Base-by-base conservation (phyloP, 2,888 invertebrate species). In the Trissolcus brochymenae region DNA sequence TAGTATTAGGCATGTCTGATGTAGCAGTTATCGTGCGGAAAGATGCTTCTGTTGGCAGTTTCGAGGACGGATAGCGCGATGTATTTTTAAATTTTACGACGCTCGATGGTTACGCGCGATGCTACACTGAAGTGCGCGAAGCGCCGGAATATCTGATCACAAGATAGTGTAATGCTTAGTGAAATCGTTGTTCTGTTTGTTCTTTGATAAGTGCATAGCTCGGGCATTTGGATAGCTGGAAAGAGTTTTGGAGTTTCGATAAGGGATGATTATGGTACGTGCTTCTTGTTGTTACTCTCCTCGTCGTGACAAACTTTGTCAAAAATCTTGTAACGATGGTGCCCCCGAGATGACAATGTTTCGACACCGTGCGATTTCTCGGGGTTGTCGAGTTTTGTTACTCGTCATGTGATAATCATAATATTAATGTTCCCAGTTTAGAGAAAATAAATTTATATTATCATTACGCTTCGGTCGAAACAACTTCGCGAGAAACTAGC, bases 221-320 rank as follows among this genome's bases (percentile, higher is more conserved):
- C 50, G 6, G 25, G 55, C 41, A 13, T 29, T 25, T 19, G 70
- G 62, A 70, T 70, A 55, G 40, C 19, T 43, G 46, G 56, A 14
- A 40, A 19, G 7, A 54, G 14, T 19, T 21, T 49, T 65, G 57
- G 41, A 59, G 46, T 60, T 35, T 53, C 43, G 17, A 14, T 67
- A 14, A 43, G 54, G 43, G 4, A 57, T 49, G 25, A 60, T 66
- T 57, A 57, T 54, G 67, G 67, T 67, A 67, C 53, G 67, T 67
- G 51, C 40, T 50, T 49, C 14, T 14, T 25, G 43, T 16, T n/a
- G 17, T 16, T 43, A 43, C 4, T 11, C 4, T 41, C 43, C 6
- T 11, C 46, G 16, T 16, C 6, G 16, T 4, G 16, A 2, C n/a
- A n/a, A 14, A 14, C 11, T 16, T n/a, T 16, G 14, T 16, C 1